phyloP scores from a whole-genome alignment of 2,113 vertebrate genomes.

The Tenrec ecaudatus region DNA sequence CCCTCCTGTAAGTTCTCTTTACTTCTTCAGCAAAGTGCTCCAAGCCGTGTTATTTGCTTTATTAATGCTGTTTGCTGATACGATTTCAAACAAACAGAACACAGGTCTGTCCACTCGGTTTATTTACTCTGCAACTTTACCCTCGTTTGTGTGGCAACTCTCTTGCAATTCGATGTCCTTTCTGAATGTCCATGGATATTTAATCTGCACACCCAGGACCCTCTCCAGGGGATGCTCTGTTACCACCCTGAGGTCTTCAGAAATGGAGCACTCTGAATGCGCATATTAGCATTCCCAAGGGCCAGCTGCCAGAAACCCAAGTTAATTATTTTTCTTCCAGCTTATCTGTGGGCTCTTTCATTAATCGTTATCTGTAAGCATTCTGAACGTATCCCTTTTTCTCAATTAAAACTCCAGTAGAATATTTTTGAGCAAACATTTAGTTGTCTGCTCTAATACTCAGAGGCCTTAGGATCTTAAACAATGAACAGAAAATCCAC shows the following conservation, averaged over 20 bases:
- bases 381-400: slow-evolving; percentile 70
- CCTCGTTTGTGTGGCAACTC: slow-evolving; percentile 42
- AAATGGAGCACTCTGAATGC: slow-evolving; percentile 29
- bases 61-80: background rate
- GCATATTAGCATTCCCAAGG: slow-evolving; percentile 67
- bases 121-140: slow-evolving; percentile 38
- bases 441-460: slow-evolving; percentile 56
- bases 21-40: background rate
- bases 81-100: too few relatives aligned
- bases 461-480: slow-evolving; percentile 35
- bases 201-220: slow-evolving; percentile 50
- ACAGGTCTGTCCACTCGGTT: background rate
- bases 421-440: slow-evolving; percentile 75
- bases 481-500: slow-evolving; percentile 68
- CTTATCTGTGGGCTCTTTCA: slow-evolving; percentile 74
- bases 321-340: slow-evolving; percentile 82
- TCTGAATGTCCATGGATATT: slow-evolving; percentile 28
- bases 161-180: slow-evolving; percentile 59
- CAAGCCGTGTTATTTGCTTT: background rate
- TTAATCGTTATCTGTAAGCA: slow-evolving; percentile 76
- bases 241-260: slow-evolving; percentile 25
- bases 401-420: slow-evolving; percentile 73
- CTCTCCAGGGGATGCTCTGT: slow-evolving; percentile 48
- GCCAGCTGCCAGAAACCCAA: slow-evolving; percentile 56
- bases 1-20: background rate